These are phyloP conservation scores for Chlamydotis undulata DNA, from an alignment of 2,113 vertebrate species.

Conservation along the genomic window DNA sequence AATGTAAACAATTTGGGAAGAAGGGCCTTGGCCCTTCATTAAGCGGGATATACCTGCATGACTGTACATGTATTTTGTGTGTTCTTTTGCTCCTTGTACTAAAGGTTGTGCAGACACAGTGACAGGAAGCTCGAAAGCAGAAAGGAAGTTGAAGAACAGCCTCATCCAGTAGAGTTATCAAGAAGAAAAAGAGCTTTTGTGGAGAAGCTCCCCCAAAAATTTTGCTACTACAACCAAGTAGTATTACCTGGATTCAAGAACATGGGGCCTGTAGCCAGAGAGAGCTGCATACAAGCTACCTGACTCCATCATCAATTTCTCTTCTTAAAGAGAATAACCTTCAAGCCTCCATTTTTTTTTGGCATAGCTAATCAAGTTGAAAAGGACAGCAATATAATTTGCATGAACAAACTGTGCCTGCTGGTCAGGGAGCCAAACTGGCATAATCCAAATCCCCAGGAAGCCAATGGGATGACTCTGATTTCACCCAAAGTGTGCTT, in stretches of 20 bases:
- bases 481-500: conserved; percentile 4
- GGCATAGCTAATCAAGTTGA: neutral
- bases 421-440: neutral
- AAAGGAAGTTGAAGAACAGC: neutral
- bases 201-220: neutral
- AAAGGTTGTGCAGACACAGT: neutral
- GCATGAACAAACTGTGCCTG: conserved; percentile 13
- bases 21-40: neutral
- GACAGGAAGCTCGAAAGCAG: neutral
- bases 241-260: neutral
- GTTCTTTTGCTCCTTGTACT: neutral
- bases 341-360: neutral
- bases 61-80: neutral
- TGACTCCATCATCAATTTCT: neutral
- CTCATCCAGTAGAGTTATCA: neutral
- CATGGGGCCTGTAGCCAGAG: neutral
- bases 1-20: neutral
- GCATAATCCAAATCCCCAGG: neutral
- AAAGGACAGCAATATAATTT: neutral
- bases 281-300: neutral
- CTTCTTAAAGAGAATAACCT: neutral
- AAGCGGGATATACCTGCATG: neutral
- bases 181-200: neutral
- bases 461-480: neutral
- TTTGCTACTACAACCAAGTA: neutral